Base-by-base conservation (phyloP, 2,797 vertebrate species). In the Pangasius djambal region DNA sequence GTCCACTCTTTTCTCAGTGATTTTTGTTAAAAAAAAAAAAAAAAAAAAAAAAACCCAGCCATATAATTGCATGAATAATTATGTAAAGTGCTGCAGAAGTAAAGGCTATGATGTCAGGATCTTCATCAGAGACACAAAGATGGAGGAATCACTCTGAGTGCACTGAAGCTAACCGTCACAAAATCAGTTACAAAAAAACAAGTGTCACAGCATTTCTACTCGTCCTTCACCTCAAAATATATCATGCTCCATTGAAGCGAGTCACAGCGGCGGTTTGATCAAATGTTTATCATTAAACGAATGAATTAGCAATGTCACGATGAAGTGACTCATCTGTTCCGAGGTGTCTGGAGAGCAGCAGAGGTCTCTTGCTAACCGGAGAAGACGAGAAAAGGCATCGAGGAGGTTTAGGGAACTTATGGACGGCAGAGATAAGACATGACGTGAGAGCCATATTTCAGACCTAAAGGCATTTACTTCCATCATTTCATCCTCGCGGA, bases 381-480 rank as follows among this genome's bases (percentile, higher is more conserved):
- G 6, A 18, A 6, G 28, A 50, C 31, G 28, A 78, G 13, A 50
- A 18, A 52, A 31, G 28, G 7, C 13, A 77, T 77, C 0, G 75
- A 52, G 25, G 48, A 52, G 48, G 28, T n/a, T 52, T 13, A n/a
- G 31, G 75, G 28, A 52, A 52, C 81, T 88, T 78, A 79, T 85
- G 34, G 65, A 44, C 31, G 1, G 31, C 3, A 44, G 87, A 88
- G 86, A 90, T 48, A 22, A 75, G 70, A 87, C 25, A 22, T 44
- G 4, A 50, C 2, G 25, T 5, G 8, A 16, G 31, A 28, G 22
- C 57, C 34, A 12, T 28, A 20, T 61, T 84, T 52, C 40, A 61
- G 81, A 50, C 55, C 70, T 28, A 63, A 2, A 18, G 28, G 8
- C 88, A 18, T 50, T 50, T 16, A 20, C 16, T 88, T 57, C n/a